phyloP scores from a whole-genome alignment of 2,797 vertebrate species.

The Rhodeus uyekii region DNA sequence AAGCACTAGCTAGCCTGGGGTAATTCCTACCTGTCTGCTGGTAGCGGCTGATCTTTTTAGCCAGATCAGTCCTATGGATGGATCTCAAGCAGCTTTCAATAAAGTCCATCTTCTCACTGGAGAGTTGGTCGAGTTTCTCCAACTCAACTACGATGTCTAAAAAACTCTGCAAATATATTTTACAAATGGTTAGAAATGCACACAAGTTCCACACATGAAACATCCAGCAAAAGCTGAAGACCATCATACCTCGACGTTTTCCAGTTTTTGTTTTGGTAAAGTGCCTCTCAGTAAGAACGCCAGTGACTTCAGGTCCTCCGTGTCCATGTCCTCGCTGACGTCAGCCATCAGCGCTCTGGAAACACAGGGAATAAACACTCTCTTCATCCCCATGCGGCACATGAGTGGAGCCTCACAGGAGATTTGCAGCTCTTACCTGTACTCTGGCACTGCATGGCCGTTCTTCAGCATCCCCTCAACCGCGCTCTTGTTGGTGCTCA shows the following conservation, averaged over 20 bases:
- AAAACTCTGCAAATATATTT: conserved; percentile 79
- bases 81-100: conserved; percentile 79
- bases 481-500: conserved; percentile 66
- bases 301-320: conserved; percentile 78
- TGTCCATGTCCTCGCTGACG: conserved; percentile 81
- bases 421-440: conserved; percentile 76
- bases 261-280: conserved; percentile 70
- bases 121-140: conserved; percentile 84
- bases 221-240: not conserved
- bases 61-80: conserved; percentile 85
- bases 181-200: not conserved
- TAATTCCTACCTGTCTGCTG: conserved; percentile 76
- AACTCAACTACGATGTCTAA: conserved; percentile 85
- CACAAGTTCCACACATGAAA: not conserved
- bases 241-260: conserved; percentile 78
- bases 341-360: conserved; percentile 85
- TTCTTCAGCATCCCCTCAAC: conserved; percentile 71
- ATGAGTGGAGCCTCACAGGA: not conserved
- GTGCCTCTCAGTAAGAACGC: conserved; percentile 79
- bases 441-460: conserved; percentile 74
- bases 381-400: not conserved
- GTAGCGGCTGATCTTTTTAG: conserved; percentile 80
- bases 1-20: not conserved
- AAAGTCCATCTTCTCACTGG: conserved; percentile 78
- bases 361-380: conserved; percentile 9